Evolutionary conservation across 2,797 vertebrate species (phyloP).

Genomic region (Catamblyrhynchus diadema): DNA sequence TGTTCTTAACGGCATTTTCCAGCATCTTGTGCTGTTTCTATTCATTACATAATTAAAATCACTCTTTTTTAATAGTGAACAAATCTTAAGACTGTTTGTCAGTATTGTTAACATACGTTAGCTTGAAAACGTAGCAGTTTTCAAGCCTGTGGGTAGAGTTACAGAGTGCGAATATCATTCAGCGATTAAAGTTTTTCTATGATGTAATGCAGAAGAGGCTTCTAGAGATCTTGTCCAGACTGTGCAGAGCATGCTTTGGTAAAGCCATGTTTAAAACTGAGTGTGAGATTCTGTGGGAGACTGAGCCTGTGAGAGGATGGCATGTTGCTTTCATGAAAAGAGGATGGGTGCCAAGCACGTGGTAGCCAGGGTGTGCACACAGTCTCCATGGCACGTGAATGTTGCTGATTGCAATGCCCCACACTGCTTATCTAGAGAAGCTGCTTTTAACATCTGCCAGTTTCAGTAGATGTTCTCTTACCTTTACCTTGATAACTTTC

Average conservation of each 20-base stretch:
- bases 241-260: neutral
- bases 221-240: neutral
- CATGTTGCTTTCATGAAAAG: neutral
- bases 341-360: neutral
- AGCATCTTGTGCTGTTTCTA: neutral
- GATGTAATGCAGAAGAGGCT: neutral
- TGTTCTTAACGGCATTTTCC: neutral
- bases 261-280: neutral
- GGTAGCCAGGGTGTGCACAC: accelerated
- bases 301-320: neutral
- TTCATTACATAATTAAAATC: neutral
- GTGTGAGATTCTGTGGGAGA: neutral
- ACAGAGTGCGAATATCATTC: neutral
- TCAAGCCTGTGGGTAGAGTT: neutral
- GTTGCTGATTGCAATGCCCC: neutral
- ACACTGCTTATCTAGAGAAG: neutral
- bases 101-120: neutral
- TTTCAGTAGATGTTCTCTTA: neutral
- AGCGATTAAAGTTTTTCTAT: neutral
- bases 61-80: neutral
- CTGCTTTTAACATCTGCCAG: neutral
- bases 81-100: neutral
- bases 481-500: neutral
- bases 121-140: neutral
- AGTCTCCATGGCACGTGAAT: neutral